phyloP scores from a whole-genome alignment of 2,888 invertebrate genomes.

The Tuta absoluta region DNA sequence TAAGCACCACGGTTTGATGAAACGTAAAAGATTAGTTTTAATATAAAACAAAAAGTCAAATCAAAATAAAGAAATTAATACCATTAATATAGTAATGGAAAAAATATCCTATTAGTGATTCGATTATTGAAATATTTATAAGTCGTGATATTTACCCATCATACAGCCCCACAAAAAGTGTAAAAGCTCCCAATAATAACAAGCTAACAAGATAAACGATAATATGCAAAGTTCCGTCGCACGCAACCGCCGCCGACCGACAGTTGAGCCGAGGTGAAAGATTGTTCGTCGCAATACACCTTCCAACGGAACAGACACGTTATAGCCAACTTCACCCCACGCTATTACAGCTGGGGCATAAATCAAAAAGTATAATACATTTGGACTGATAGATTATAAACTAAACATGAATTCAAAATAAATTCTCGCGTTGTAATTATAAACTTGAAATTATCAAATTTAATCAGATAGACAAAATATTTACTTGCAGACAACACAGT shows the following conservation, averaged over 20 bases:
- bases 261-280: neutral
- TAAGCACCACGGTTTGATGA: too few relatives aligned
- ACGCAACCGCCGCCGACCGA: neutral
- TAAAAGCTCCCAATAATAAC: slow-evolving; percentile 1
- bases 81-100: too few relatives aligned
- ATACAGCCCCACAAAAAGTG: neutral
- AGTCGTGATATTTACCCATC: neutral
- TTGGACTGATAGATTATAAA: neutral
- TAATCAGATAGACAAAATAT: too few relatives aligned
- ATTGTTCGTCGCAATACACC: slow-evolving; percentile 2
- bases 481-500: too few relatives aligned
- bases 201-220: slow-evolving; percentile 19
- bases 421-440: too few relatives aligned
- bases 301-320: neutral
- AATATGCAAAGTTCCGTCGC: neutral
- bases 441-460: too few relatives aligned
- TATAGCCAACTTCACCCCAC: neutral
- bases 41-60: too few relatives aligned
- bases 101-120: too few relatives aligned
- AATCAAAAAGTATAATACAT: neutral
- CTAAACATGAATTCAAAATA: neutral
- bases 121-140: neutral
- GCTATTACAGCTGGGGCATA: neutral
- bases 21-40: too few relatives aligned
- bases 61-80: too few relatives aligned